A percentile compares a stretch with the other conserved stretches of the same genome.
Conservation (phyloP, 92 coral and sea anemone species). For the Anthopleura xanthogrammica region DNA sequence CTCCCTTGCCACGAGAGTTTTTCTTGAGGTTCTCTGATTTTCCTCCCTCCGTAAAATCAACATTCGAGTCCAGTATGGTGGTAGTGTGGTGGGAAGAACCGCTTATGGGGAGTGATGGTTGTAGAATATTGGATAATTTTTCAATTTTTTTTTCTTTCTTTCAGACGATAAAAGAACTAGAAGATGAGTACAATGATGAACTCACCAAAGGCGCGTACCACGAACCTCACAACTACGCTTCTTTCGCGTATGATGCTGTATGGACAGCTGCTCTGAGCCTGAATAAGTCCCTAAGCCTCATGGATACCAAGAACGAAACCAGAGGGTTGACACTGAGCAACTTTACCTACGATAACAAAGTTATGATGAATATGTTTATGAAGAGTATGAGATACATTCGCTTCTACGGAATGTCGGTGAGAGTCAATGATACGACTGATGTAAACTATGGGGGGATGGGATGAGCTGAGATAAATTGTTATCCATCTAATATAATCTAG, state of each 20-base stretch:
- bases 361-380: slow-evolving; percentile 66
- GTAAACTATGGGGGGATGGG: too few species aligned
- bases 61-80: too few species aligned
- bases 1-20: too few species aligned
- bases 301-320: slow-evolving; percentile 54
- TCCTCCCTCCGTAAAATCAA: too few species aligned
- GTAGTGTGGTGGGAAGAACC: too few species aligned
- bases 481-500: too few species aligned
- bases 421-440: neutral
- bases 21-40: too few species aligned
- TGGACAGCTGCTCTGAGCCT: slow-evolving; percentile 73
- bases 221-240: slow-evolving; percentile 49
- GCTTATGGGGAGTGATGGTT: too few species aligned
- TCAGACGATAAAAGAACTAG: slow-evolving; percentile 55
- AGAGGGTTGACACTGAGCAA: slow-evolving; percentile 58
- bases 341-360: slow-evolving; percentile 58
- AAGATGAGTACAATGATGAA: slow-evolving; percentile 33
- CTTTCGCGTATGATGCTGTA: slow-evolving; percentile 80
- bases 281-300: slow-evolving; percentile 47
- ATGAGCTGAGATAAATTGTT: too few species aligned
- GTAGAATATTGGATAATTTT: neutral
- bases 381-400: slow-evolving; percentile 37
- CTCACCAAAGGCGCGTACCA: slow-evolving; percentile 30
- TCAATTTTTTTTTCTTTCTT: neutral
- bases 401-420: slow-evolving; percentile 81